phyloP scores from a whole-genome alignment of 2,113 vertebrate genomes.

The Excalfactoria chinensis region DNA sequence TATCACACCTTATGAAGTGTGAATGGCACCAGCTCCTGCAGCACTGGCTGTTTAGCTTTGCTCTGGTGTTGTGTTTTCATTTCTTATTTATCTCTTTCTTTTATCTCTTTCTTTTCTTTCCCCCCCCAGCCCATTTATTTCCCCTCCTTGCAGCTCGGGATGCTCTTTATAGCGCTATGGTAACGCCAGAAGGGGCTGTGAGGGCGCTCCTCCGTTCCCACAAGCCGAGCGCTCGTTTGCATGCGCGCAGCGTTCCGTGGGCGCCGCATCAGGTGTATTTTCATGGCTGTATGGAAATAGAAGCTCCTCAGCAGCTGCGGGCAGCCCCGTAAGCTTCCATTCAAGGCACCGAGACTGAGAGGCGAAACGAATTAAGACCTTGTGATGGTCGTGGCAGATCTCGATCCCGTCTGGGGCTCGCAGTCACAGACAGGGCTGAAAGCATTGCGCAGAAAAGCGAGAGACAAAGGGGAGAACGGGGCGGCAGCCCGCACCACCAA shows the following conservation, averaged over 20 bases:
- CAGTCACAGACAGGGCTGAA: too few relatives aligned
- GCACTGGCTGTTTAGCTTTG: neutral
- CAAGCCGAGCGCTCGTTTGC: neutral
- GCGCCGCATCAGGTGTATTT: fast-evolving
- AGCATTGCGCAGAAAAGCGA: too few relatives aligned
- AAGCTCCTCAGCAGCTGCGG: fast-evolving
- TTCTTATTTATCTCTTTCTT: neutral
- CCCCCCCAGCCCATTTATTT: neutral
- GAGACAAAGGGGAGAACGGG: too few relatives aligned
- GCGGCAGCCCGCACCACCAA: too few relatives aligned
- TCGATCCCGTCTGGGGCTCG: too few relatives aligned
- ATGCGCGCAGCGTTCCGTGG: fast-evolving
- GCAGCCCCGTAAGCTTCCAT: neutral
- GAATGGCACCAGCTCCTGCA: neutral
- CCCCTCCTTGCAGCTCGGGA: neutral
- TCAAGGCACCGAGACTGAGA: too few relatives aligned
- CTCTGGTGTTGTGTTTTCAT: neutral
- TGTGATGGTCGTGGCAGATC: too few relatives aligned
- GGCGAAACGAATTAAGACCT: too few relatives aligned
- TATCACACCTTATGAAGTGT: neutral
- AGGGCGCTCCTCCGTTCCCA: neutral
- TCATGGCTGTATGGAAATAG: neutral
- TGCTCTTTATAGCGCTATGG: neutral
- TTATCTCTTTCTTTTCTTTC: too few relatives aligned
- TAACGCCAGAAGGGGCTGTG: neutral